phyloP scores from a whole-genome alignment of 2,113 vertebrate species.

The Scartelaos histophorus region DNA sequence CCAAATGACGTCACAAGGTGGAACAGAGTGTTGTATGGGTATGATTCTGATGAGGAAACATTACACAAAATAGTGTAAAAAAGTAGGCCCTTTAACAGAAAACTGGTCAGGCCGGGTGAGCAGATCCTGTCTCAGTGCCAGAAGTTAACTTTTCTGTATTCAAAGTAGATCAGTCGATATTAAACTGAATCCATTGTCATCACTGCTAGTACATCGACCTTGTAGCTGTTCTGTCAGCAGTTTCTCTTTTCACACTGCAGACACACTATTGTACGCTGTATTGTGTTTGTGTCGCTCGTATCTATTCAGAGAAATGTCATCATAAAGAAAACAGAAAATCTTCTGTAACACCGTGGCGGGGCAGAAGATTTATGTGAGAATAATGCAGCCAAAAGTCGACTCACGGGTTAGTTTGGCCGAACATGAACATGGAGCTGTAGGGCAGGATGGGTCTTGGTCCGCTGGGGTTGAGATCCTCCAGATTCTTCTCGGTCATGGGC shows the following conservation, averaged over 20 bases:
- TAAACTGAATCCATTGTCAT: neutral
- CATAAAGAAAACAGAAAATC: neutral
- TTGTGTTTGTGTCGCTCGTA: neutral
- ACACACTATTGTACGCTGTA: neutral
- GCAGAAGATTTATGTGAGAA: neutral
- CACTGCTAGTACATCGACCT: neutral
- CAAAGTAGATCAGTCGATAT: neutral
- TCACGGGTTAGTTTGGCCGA: slow-evolving; percentile 92
- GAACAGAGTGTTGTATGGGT: too few species aligned
- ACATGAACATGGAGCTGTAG: slow-evolving; percentile 95
- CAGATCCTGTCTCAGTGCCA: too few species aligned
- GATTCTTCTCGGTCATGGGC: slow-evolving; percentile 85
- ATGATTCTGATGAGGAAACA: too few species aligned
- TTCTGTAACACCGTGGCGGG: neutral
- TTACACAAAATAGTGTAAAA: too few species aligned
- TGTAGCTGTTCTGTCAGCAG: neutral
- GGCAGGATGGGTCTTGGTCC: slow-evolving; percentile 88
- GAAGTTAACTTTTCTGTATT: neutral
- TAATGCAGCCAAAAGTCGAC: slow-evolving; percentile 44
- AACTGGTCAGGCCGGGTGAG: too few species aligned
- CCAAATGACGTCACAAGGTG: too few species aligned
- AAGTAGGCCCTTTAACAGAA: too few species aligned
- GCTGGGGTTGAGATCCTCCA: slow-evolving; percentile 74
- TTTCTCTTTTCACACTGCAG: neutral
- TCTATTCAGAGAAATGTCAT: neutral